Percentiles rank a stretch among this genome's conserved stretches.
These are phyloP conservation scores for Odontophorus gujanensis DNA, from an alignment of 2,113 vertebrate genomes.

Conservation along the genomic window DNA sequence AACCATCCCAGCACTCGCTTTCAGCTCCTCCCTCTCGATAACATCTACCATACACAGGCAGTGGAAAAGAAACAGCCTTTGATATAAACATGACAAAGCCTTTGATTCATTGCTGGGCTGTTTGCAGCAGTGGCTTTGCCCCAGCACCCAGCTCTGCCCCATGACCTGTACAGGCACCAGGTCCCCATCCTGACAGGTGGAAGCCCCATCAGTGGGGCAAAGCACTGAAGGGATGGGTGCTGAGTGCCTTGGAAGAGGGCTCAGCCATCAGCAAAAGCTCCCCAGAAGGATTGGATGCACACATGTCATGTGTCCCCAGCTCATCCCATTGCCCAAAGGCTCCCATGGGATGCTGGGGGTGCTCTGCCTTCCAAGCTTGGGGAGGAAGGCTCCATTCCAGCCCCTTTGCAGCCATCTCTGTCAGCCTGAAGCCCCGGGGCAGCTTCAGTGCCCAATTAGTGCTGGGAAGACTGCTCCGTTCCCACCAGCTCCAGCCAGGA, in stretches of 20 bases:
- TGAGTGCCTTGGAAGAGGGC: rapidly evolving
- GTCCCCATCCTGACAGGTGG: rapidly evolving
- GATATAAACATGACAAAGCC: neutral
- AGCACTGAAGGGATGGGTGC: neutral
- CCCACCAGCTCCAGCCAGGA: neutral
- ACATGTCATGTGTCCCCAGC: rapidly evolving
- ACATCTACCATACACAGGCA: constrained; percentile 12
- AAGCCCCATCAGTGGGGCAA: neutral
- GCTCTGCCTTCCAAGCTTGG: neutral
- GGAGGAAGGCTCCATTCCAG: neutral
- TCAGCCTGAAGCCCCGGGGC: neutral
- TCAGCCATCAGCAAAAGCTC: rapidly evolving
- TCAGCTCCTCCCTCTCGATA: constrained; percentile 58
- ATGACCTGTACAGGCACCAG: rapidly evolving
- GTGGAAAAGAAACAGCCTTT: constrained; percentile 27
- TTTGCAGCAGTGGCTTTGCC: neutral
- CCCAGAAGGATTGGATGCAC: neutral
- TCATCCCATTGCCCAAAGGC: neutral
- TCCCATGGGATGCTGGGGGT: rapidly evolving
- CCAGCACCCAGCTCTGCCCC: neutral
- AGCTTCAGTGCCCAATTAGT: neutral
- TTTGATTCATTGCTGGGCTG: neutral
- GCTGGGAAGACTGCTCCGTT: neutral
- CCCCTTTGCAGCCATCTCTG: rapidly evolving
- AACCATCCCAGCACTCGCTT: constrained; percentile 5